Evolutionary conservation across 1,140 invertebrate species (phyloP).

Genomic region (Drosophila willistoni): DNA sequence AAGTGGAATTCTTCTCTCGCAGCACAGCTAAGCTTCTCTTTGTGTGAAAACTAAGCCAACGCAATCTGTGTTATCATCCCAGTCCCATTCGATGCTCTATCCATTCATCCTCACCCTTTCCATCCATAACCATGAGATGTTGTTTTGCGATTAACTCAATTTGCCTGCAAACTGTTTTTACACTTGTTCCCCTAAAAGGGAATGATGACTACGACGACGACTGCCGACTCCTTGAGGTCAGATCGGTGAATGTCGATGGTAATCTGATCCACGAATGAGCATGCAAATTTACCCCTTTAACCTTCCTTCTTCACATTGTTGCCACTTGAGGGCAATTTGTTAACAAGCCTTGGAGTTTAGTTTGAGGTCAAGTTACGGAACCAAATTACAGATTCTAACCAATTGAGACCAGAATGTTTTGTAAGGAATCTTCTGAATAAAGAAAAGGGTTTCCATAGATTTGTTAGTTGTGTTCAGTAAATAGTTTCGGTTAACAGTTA

Average conservation of each 20-base stretch:
- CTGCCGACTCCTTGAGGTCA: slow-evolving; percentile 32
- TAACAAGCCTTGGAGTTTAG: slow-evolving; percentile 48
- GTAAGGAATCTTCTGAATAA: no score
- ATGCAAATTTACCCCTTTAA: slow-evolving; percentile 63
- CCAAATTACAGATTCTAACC: background rate
- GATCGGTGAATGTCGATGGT: slow-evolving; percentile 58
- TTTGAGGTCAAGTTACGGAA: slow-evolving; percentile 6
- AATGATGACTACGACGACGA: background rate
- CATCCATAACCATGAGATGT: slow-evolving; percentile 44
- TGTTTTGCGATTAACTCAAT: slow-evolving; percentile 70
- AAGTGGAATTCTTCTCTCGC: slow-evolving; percentile 55
- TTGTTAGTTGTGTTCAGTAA: no score
- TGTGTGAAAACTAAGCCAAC: slow-evolving; percentile 58
- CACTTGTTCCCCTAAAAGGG: slow-evolving; percentile 61
- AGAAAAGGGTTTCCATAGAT: no score
- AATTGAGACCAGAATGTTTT: background rate
- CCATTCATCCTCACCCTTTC: slow-evolving; percentile 13
- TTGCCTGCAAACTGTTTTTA: slow-evolving; percentile 69
- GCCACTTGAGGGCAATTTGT: slow-evolving; percentile 60
- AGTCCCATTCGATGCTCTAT: background rate
- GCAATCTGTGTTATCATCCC: slow-evolving; percentile 11
- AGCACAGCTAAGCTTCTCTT: slow-evolving; percentile 16
- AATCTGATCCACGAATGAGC: slow-evolving; percentile 62
- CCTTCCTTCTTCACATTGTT: slow-evolving; percentile 21
- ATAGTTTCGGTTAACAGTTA: no score